phyloP scores from a whole-genome alignment of 2,888 invertebrate genomes.

The Tyria jacobaeae region DNA sequence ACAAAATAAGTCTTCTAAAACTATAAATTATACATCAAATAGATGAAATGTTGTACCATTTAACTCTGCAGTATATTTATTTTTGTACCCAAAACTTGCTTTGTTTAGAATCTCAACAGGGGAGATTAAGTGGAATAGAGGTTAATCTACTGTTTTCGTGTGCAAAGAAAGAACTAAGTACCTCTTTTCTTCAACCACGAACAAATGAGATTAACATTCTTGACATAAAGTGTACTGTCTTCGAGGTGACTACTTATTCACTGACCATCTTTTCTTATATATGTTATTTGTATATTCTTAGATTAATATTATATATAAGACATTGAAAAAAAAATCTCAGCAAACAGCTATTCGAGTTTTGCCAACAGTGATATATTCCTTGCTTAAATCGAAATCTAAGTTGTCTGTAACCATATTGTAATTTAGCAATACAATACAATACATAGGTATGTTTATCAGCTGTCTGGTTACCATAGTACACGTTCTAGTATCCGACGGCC shows the following conservation, averaged over 20 bases:
- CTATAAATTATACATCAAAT: not conserved
- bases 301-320: too few relatives aligned
- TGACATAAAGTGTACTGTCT: not conserved
- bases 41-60: slow-evolving; percentile 6
- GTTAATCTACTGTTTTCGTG: slow-evolving; percentile 53
- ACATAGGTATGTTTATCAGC: too few relatives aligned
- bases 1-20: too few relatives aligned
- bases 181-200: slow-evolving; percentile 6
- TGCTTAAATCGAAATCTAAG: too few relatives aligned
- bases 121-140: slow-evolving; percentile 45
- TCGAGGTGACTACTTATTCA: not conserved
- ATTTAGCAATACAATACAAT: too few relatives aligned
- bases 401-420: too few relatives aligned
- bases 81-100: slow-evolving; percentile 20
- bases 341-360: too few relatives aligned
- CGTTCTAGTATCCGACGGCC: too few relatives aligned
- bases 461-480: too few relatives aligned
- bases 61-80: slow-evolving; percentile 10
- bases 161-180: slow-evolving; percentile 37
- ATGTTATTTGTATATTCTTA: not conserved
- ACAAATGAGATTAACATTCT: slow-evolving; percentile 10
- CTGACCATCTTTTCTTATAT: not conserved
- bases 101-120: slow-evolving; percentile 37
- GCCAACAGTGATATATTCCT: too few relatives aligned
- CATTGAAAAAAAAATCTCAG: too few relatives aligned